phyloP scores from a whole-genome alignment of 1,140 invertebrate species.

The Euura saliciscinereae region DNA sequence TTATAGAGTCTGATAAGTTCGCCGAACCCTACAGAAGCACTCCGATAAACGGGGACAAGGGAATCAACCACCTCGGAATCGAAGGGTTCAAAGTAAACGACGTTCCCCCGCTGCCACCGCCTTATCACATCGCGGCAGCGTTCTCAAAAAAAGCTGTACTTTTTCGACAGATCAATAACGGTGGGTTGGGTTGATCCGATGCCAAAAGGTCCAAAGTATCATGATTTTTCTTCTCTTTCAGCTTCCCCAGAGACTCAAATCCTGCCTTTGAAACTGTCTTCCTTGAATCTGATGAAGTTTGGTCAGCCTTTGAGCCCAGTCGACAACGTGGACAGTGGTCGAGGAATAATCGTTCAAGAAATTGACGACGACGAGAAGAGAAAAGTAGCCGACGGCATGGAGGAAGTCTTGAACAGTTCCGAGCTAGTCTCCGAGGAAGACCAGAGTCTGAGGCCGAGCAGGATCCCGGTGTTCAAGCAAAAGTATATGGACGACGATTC shows the following conservation, averaged over 20 bases:
- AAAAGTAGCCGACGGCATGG: background rate
- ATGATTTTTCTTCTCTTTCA: conserved; percentile 14
- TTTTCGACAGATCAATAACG: conserved; percentile 52
- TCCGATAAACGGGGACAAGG: conserved; percentile 28
- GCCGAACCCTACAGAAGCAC: conserved; percentile 46
- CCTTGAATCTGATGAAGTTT: background rate
- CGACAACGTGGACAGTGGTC: background rate
- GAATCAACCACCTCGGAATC: conserved; percentile 19
- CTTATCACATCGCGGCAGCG: conserved; percentile 72
- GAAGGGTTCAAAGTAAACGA: conserved; percentile 36
- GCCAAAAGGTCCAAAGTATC: background rate
- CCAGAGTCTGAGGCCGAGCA: conserved; percentile 41
- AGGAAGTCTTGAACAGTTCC: background rate
- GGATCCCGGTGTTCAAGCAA: conserved; percentile 43
- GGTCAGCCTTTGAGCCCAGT: background rate
- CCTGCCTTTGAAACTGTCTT: background rate
- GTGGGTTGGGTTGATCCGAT: conserved; percentile 19
- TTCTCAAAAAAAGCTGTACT: conserved; percentile 70
- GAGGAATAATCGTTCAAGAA: background rate
- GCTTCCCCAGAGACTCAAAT: conserved; percentile 4
- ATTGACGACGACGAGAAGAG: too few species aligned
- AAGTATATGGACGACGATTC: conserved; percentile 46
- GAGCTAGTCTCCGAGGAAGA: conserved; percentile 2
- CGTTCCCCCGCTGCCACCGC: conserved; percentile 62
- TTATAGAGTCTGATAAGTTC: conserved; percentile 53